A percentile compares a stretch with the other conserved stretches of the same genome.
phyloP scores from a whole-genome alignment of 64 coral and sea anemone genomes.

The Pocillopora damicornis region DNA sequence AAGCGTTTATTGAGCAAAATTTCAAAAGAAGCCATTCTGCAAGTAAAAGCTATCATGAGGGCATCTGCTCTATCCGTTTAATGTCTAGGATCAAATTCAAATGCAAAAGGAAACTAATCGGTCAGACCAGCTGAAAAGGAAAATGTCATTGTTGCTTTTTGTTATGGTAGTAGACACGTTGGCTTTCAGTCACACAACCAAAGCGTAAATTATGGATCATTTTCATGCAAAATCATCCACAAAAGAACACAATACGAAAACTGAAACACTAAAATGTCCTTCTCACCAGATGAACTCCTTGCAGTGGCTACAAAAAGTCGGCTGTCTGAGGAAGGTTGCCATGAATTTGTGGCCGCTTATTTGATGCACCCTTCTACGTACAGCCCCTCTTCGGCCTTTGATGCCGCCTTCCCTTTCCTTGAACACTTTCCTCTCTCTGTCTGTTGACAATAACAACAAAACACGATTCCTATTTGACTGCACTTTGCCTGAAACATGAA shows the following conservation, averaged over 20 bases:
- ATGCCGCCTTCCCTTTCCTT: conserved; percentile 79
- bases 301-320: conserved; percentile 95
- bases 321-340: conserved; percentile 90
- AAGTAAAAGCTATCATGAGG: neutral
- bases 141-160: neutral
- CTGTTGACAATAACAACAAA: conserved; percentile 36
- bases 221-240: conserved; percentile 15
- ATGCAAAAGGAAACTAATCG: conserved; percentile 29
- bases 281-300: conserved; percentile 99
- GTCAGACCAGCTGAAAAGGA: conserved; percentile 18
- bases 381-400: conserved; percentile 82
- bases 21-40: conserved; percentile 2
- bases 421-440: conserved; percentile 62
- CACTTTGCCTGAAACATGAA: neutral
- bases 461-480: neutral
- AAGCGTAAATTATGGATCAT: neutral
- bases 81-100: neutral
- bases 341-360: conserved; percentile 97
- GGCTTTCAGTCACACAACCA: conserved; percentile 18
- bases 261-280: neutral
- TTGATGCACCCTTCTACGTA: conserved; percentile 90
- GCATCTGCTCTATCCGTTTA: neutral
- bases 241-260: neutral
- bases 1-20: neutral
- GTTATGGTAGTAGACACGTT: neutral